phyloP scores from a whole-genome alignment of 2,888 invertebrate species.

The Marronus borbonicus region DNA sequence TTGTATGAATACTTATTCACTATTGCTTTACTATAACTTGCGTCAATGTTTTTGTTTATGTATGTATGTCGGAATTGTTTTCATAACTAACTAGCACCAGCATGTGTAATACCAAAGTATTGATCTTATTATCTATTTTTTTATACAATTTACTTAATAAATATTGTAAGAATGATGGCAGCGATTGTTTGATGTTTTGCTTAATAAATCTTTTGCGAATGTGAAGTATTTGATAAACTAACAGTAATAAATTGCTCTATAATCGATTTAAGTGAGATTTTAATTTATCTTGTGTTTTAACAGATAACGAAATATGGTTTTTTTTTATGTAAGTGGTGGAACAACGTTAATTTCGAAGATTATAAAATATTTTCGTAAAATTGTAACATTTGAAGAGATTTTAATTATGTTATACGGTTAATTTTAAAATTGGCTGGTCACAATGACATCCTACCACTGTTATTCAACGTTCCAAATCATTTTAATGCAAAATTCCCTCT shows the following conservation, averaged over 20 bases:
- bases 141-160: conserved; percentile 28
- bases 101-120: conserved; percentile 21
- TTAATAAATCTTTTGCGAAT: neutral
- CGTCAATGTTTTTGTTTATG: conserved; percentile 34
- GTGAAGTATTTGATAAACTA: too few species aligned
- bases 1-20: neutral
- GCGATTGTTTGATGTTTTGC: neutral
- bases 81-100: conserved; percentile 7
- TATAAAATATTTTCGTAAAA: too few species aligned
- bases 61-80: neutral
- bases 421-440: too few species aligned
- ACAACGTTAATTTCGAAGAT: too few species aligned
- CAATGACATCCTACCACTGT: too few species aligned
- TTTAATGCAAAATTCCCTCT: too few species aligned
- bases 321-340: too few species aligned
- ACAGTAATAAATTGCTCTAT: too few species aligned
- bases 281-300: neutral
- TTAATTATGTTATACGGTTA: too few species aligned
- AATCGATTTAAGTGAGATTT: neutral
- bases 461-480: too few species aligned
- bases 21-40: neutral
- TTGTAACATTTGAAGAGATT: too few species aligned
- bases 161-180: neutral
- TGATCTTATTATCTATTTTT: neutral
- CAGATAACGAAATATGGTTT: neutral